Evolutionary conservation across 2,113 vertebrate genomes (phyloP), one percentile per base, ranked within the genome.

Genomic region (Cacatua alba): DNA sequence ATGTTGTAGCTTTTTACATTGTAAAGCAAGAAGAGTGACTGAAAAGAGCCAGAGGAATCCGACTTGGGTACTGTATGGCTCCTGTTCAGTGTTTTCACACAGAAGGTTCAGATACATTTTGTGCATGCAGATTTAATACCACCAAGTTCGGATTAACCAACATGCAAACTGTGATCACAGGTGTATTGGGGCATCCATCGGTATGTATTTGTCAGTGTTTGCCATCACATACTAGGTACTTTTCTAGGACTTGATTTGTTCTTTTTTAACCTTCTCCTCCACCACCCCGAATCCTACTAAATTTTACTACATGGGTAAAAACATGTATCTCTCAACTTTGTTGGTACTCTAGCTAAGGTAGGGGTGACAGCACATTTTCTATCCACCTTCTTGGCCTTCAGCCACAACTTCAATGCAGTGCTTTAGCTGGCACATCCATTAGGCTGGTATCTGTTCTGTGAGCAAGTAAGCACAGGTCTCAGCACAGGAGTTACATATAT

Each of bases 11-110:
- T 65, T 82, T 95, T 78, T 75, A 31, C 3, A 7, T 23, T 46
- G 5, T 43, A 64, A 90, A 85, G 39, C 57, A 75, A 59, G 25
- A 81, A 18, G 1, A 53, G 37, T 13, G 46, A 21, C 25, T 59
- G 70, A 28, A 7, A 25, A 18, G 33, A 68, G 31, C 25, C 41
- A 63, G 48, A 71, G 37, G 18, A 81, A 26, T 81, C 19, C 14
- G 21, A 0, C 10, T 25, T 1, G 0, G 37, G 14, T 48, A 13
- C 29, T 4, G 3, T 15, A 26, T 29, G 46, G 43, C 20, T 89
- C 31, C 52, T 57, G 7, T 26, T 84, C 16, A 4, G 48, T 55
- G 13, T 78, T 60, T 41, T 57, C 43, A 15, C 18, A 3, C 11
- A 55, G 65, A 82, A 21, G 6, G 16, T 55, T 91, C 39, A 44